Base-by-base conservation (phyloP, 2,888 invertebrate genomes). In the Macrophya annulata region DNA sequence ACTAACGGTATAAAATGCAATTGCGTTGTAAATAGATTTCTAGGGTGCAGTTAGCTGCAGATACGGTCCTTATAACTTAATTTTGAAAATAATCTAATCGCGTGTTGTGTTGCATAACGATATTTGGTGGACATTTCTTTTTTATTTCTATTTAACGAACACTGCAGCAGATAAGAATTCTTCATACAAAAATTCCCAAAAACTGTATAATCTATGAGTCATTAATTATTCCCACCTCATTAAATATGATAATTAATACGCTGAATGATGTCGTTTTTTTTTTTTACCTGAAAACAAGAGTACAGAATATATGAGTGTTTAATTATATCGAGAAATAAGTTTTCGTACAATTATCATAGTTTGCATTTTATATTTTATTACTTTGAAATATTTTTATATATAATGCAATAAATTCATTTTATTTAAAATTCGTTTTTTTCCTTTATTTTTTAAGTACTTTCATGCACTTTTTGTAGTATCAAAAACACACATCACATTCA, bases 301-400 rank as follows among this genome's bases (percentile, higher is more conserved):
- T 9, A 21, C 3, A 21, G 21, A n/a, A 59, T n/a, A 21, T 21
- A 17, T 21, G 21, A 21, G 21, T 59, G 8, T 21, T 59, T 21
- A 8, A 21, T 59, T 48, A 48, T 15, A n/a, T 48, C 48, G 9
- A n/a, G 59, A 0, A 21, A 21, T 21, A 21, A 10, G 10, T 59
- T 21, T 21, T 8, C 8, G 3, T 9, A 51, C 1, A 25, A 25
- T 62, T 25, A 62, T 62, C 3, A 62, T 62, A 62, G 25, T 21
- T 21, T 21, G 62, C n/a, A 71, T 71, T 71, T 6, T 71, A 71
- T 37, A 71, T 43, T 71, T 71, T 43, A 71, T 71, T 40, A 40
- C 40, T 15, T 1, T n/a, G n/a, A n/a, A n/a, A n/a, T n/a, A n/a
- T n/a, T n/a, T n/a, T n/a, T n/a, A n/a, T n/a, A n/a, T n/a, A n/a